Evolutionary conservation across 2,797 vertebrate species (phyloP).

Genomic region (Sebastes matsubarae): DNA sequence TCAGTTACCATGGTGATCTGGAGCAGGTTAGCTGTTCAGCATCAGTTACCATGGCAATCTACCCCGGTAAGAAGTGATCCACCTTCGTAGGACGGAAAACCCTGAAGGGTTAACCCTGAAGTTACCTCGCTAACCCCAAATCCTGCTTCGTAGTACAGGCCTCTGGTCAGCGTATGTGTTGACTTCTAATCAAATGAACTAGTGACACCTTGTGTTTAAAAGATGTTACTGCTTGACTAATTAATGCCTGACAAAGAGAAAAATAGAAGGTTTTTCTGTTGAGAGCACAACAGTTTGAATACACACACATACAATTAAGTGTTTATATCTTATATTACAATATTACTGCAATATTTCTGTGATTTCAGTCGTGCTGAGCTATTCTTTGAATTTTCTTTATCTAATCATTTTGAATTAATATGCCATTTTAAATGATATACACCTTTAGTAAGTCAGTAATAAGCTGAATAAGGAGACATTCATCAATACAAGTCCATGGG

Average conservation of each 20-base stretch:
- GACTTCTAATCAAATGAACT: background rate
- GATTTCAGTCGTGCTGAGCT: background rate
- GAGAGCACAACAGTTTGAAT: background rate
- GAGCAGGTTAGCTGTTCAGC: too few relatives aligned
- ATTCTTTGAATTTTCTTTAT: background rate
- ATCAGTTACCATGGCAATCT: too few relatives aligned
- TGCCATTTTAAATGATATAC: background rate
- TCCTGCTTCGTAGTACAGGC: too few relatives aligned
- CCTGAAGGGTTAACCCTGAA: too few relatives aligned
- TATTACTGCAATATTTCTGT: background rate
- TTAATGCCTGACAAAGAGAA: background rate
- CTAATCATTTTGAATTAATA: background rate
- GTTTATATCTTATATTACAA: background rate
- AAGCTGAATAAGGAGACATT: background rate
- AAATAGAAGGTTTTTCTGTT: background rate
- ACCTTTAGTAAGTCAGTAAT: background rate
- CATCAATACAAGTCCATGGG: too few relatives aligned
- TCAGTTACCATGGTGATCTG: too few relatives aligned
- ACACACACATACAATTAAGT: background rate
- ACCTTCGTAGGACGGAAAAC: too few relatives aligned
- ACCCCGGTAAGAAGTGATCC: too few relatives aligned
- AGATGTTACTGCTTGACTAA: conserved; percentile 3
- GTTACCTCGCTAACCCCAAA: too few relatives aligned
- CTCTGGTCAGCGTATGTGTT: background rate
- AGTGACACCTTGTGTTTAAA: conserved; percentile 43